Base-by-base conservation (phyloP, 1,140 invertebrate genomes). In the Panulirus ornatus region DNA sequence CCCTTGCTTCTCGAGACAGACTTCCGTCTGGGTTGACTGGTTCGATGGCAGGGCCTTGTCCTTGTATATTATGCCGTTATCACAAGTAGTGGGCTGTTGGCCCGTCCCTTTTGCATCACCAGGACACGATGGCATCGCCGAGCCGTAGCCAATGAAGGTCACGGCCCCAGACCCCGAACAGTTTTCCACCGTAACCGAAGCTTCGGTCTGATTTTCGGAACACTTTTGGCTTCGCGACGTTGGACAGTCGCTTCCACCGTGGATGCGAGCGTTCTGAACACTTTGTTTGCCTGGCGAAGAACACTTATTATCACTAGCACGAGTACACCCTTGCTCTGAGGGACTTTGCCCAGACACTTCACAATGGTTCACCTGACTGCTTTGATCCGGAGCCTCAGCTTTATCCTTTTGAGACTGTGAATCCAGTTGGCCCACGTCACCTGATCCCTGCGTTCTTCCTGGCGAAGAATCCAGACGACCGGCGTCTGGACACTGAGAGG, bases 101-200 rank as follows among this genome's bases (percentile, higher is more conserved):
- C 40, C 27, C 6, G 36, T 75, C 70, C 51, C 54, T 34, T 30
- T 42, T 11, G 9, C 34, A 14, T 51, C 44, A 36, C 51, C 40
- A 42, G n/a, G 27, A 22, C 44, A 19, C 30, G 73, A 88, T 27
- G 88, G 42, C 66, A 89, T 38, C 30, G 63, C 44, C n/a, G 88
- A 89, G n/a, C 87, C 88, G 75, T 89, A 89, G 16, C 88, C 88
- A 54, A 84, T 75, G 30, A 84, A 76, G 27, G 40, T 75, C 11
- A 58, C 84, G 9, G 76, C 11, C 38, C 76, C 71, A 27, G 47
- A 44, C 2, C 27, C 81, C 42, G 81, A 42, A 22, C 38, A 22
- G 34, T 16, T 63, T 38, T 42, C 27, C 16, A 36, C 19, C 22
- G n/a, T 8, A 44, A 27, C 38, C 22, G 38, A 42, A 42, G 22